Evolutionary conservation across 1,140 invertebrate genomes (phyloP).

Genomic region (Drosophila yakuba): DNA sequence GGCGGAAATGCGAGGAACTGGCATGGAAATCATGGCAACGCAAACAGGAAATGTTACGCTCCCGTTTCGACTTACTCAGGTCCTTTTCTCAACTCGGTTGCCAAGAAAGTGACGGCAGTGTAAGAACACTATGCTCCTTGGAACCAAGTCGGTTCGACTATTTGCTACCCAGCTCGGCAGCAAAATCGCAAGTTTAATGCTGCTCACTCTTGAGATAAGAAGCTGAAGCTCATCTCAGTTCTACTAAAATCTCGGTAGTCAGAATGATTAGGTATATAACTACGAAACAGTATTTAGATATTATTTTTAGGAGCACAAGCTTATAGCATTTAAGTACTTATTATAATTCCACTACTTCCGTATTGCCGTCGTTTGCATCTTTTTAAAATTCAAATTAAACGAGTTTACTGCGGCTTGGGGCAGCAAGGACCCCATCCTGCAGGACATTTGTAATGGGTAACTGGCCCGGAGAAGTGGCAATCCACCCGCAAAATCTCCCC

Average conservation of each 20-base stretch:
- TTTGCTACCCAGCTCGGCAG: constrained; percentile 3
- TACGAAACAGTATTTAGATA: no score
- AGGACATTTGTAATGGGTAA: constrained; percentile 31
- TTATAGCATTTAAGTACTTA: no score
- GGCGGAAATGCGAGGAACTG: constrained; percentile 25
- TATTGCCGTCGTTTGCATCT: background rate
- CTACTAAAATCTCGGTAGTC: no score
- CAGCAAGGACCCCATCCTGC: background rate
- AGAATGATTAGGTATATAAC: no score
- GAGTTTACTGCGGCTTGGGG: background rate
- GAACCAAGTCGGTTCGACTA: constrained; percentile 14
- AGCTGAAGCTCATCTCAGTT: background rate
- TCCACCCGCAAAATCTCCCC: constrained; percentile 43
- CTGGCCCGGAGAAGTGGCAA: constrained; percentile 19
- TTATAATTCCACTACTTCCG: background rate
- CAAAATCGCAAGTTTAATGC: background rate
- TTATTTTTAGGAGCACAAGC: no score
- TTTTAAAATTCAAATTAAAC: background rate
- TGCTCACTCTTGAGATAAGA: background rate
- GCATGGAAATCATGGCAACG: constrained; percentile 68
- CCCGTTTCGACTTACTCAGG: constrained; percentile 39
- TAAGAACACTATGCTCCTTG: constrained; percentile 5
- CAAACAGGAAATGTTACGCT: constrained; percentile 77
- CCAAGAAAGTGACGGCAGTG: constrained; percentile 46
- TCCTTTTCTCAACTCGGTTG: constrained; percentile 33